Evolutionary conservation across 2,113 vertebrate species (phyloP), one percentile per base, ranked within the genome.

Genomic region (Brachirus orientalis): DNA sequence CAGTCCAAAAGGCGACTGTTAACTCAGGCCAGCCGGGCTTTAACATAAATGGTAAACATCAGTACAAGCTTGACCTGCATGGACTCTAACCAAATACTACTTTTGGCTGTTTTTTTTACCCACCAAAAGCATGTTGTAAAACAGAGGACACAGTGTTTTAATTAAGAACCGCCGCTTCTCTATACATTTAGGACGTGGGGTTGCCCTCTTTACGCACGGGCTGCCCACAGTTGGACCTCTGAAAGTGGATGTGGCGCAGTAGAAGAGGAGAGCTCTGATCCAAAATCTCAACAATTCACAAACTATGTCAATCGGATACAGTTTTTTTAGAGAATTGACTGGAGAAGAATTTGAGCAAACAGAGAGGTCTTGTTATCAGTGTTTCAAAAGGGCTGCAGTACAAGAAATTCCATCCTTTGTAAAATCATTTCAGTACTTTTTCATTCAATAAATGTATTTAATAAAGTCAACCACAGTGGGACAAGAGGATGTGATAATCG

Each of bases 131-230:
- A 77, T 28, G 82, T 72, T 45, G 71, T 67, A 45, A 78, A 86
- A 90, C 90, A 91, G 88, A 83, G 56, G 69, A 77, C 66, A 73
- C 40, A 89, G 88, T 92, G 90, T 92, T 90, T 88, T 83, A 90
- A 90, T 88, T 89, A 88, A 76, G 73, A 74, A 73, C 51, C 45
- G 75, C 73, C 79, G 69, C 69, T 69, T 64, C 63, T 59, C 70
- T 68, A 46, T 57, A 50, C 72, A 53, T 65, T 78, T 67, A 74
- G 79, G 75, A 79, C 41, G 69, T 45, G 70, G 65, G 63, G 78
- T 78, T 58, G 65, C 78, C 62, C 69, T 66, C 65, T 79, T 84
- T 82, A 83, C 75, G 80, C 84, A 83, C 5, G 65, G 37, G 47
- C 70, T 71, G 61, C 44, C 75, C 78, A 60, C 78, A 77, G 44